Percentiles rank a stretch among this genome's conserved stretches.
Evolutionary conservation across 1,140 invertebrate species (phyloP).

Genomic region (Cydia splendana): DNA sequence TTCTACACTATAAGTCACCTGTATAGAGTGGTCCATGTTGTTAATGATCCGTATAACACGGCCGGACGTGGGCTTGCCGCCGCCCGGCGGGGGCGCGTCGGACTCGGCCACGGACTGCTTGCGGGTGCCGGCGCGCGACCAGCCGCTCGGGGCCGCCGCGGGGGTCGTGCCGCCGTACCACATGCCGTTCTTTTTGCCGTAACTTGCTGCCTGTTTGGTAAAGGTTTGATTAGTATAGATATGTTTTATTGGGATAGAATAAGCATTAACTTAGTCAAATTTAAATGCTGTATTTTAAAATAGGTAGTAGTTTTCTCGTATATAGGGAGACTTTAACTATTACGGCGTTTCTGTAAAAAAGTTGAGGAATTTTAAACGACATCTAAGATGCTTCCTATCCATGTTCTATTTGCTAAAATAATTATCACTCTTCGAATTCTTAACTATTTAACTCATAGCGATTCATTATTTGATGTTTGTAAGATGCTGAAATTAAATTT

Average conservation of each 20-base stretch:
- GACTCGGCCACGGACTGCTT: slow-evolving; percentile 89
- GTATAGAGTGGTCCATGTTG: slow-evolving; percentile 93
- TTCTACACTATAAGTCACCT: slow-evolving; percentile 79
- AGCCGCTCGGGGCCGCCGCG: slow-evolving; percentile 77
- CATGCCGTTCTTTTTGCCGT: slow-evolving; percentile 92
- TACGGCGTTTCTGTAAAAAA: too few species aligned
- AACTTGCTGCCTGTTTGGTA: slow-evolving; percentile 85
- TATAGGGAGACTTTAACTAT: too few species aligned
- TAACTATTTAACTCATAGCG: too few species aligned
- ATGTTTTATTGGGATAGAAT: not conserved
- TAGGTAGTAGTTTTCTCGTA: too few species aligned
- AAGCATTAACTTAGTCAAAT: too few species aligned
- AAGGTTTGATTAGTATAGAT: slow-evolving; percentile 11
- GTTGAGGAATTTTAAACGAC: too few species aligned
- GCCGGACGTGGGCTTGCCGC: slow-evolving; percentile 89
- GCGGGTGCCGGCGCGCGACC: slow-evolving; percentile 82
- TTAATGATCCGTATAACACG: slow-evolving; percentile 95
- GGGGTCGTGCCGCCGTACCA: slow-evolving; percentile 87
- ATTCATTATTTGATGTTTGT: too few species aligned
- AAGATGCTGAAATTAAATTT: too few species aligned
- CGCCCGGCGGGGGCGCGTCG: slow-evolving; percentile 84
- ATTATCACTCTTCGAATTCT: not conserved
- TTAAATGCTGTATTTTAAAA: too few species aligned
- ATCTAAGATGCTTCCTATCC: not conserved
- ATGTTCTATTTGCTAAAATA: not conserved